phyloP scores from a whole-genome alignment of 2,888 invertebrate species.

The Nemoura dubitans region DNA sequence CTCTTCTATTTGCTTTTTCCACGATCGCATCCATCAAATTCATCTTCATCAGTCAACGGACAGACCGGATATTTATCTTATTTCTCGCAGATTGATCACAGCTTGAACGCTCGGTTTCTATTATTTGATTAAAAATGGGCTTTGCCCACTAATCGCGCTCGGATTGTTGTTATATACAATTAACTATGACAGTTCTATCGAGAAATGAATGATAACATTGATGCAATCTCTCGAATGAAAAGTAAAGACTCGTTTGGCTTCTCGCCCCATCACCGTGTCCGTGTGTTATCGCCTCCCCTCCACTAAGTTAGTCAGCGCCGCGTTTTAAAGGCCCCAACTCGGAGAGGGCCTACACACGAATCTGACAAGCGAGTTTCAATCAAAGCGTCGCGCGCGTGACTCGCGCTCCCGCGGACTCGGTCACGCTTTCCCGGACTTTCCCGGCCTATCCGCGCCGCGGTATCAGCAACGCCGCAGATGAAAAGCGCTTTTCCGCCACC shows the following conservation, averaged over 20 bases:
- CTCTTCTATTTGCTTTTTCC: not conserved
- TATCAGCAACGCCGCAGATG: not conserved
- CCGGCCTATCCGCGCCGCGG: not conserved
- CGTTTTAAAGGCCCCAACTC: not conserved
- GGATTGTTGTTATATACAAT: not conserved
- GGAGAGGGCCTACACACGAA: not conserved
- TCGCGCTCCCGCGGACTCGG: not conserved
- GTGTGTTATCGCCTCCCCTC: too few species aligned
- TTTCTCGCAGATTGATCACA: not conserved
- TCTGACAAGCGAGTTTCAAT: not conserved
- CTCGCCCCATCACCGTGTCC: too few species aligned
- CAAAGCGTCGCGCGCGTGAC: not conserved
- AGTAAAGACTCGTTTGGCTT: too few species aligned
- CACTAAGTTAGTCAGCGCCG: not conserved
- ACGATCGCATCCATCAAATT: not conserved
- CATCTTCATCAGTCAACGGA: constrained; percentile 27
- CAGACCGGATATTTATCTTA: constrained; percentile 14
- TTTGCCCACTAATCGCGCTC: not conserved
- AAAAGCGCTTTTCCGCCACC: not conserved
- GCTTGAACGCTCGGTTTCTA: not conserved
- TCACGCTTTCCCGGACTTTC: not conserved
- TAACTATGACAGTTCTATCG: not conserved
- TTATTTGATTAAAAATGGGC: not conserved
- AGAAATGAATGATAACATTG: not conserved
- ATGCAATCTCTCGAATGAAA: not conserved